Evolutionary conservation across 1,140 invertebrate species (phyloP), one percentile per base, ranked within the genome.

Genomic region (Ctenoplectra terminalis): DNA sequence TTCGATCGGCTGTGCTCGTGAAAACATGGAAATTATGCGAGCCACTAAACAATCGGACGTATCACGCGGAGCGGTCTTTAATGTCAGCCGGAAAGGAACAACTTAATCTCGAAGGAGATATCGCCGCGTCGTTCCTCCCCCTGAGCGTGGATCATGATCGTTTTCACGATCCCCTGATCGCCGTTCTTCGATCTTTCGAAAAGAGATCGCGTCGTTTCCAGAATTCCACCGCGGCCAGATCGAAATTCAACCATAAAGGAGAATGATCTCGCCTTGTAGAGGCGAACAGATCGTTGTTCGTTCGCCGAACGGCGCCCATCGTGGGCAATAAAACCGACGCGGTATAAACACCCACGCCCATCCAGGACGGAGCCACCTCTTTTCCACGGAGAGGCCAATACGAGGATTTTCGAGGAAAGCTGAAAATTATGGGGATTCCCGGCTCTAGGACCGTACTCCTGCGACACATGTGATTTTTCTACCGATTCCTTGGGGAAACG

Each of bases 231-330:
- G 29, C 56, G 20, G 34, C 40, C 29, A 23, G 34, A 84, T 89
- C 81, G 73, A 87, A 89, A 89, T 89, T 89, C 83, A 52, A 43
- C 87, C 81, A 37, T 89, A 89, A 89, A 89, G 50, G 70, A 89
- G 85, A 89, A 89, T 87, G 74, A 88, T 87, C 82, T 67, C 52
- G 87, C 82, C 7, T 86, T 76, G 76, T 81, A 76, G 79, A 84
- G 60, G 52, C 78, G 71, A 46, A n/a, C 7, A 79, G 61, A 70
- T 72, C 60, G 50, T 64, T 46, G 79, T 48, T 54, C 70, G 58
- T 84, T 70, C 29, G 52, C 23, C 37, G 67, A 43, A 80, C 52
- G 71, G 56, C 69, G 50, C 58, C 81, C 84, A 84, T 88, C 81
- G 61, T 29, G 58, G 15, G 76, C 82, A 82, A 85, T 89, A 89